Evolutionary conservation across 2,113 vertebrate genomes (phyloP), one percentile per base, ranked within the genome.

Genomic region (Oncorhynchus nerka): DNA sequence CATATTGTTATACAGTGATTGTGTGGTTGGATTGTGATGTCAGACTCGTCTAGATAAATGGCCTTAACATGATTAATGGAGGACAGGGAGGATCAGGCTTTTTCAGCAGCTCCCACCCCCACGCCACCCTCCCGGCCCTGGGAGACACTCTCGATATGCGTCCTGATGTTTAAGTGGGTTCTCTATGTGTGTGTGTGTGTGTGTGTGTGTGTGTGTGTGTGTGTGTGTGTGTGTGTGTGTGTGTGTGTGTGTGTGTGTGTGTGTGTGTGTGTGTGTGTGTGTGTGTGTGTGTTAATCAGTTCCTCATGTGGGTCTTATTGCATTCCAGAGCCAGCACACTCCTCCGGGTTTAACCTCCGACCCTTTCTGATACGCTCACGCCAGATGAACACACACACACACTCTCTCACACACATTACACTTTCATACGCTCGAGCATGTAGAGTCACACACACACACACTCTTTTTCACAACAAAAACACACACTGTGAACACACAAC

Each of bases 201-300:
- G 45, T 24, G 69, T 48, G 34, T 19, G 70, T 57, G 70, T 57
- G 26, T 26, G 48, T 51, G 70, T 57, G 26, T 26, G 48, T 19
- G 70, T 57, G 70, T 57, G 26, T 26, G 48, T 51, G 3, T 24
- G 24, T 68, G 9, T 70, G 45, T 24, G 69, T 48, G 34, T 24
- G 26, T 26, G 48, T 19, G 70, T 57, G 70, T 57, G 26, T 26
- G 48, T 49, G 3, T 22, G 24, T 68, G 9, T 70, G 69, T 24
- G 68, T 48, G 32, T 24, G n/a, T n/a, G 68, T 70, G 69, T 26
- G 39, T 70, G 39, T 70, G 2, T 19, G 70, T 71, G 48, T 28
- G 12, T 26, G 8, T 55, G 22, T 55, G 70, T 55, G 70, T 71
- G 49, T 22, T 67, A 77, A 77, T 72, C 70, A 77, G 45, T 73